Conservation (phyloP, 2,113 vertebrate species). For the Triplophysa rosa region DNA sequence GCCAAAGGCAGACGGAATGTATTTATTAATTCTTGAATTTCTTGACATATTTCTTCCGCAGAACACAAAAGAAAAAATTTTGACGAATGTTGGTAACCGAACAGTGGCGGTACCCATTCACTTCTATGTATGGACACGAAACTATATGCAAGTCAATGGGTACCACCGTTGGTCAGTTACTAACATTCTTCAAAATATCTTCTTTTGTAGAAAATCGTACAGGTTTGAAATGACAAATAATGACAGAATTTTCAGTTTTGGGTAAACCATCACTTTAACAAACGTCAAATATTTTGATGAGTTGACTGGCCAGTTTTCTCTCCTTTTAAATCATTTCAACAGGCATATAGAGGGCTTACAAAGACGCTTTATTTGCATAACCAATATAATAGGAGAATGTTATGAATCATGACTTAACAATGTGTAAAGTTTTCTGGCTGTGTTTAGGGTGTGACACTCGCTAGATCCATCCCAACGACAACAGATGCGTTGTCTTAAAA, state of each 20-base stretch:
- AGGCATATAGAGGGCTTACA: neutral
- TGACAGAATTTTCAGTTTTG: too few relatives aligned
- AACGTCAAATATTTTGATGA: neutral
- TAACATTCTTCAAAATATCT: neutral
- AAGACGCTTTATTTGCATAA: neutral
- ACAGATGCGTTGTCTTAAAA: constrained; percentile 1
- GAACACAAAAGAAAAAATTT: too few relatives aligned
- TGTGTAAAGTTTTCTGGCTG: constrained; percentile 6
- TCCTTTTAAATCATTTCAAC: constrained; percentile 11
- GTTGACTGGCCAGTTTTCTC: neutral
- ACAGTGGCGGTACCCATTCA: too few relatives aligned
- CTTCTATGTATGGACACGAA: too few relatives aligned
- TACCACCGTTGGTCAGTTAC: neutral
- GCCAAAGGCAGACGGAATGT: neutral
- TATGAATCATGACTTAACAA: constrained; percentile 20
- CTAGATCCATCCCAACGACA: constrained; percentile 34
- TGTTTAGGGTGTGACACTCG: neutral
- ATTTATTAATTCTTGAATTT: neutral
- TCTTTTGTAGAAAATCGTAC: too few relatives aligned
- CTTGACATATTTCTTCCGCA: too few relatives aligned
- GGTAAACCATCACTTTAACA: neutral
- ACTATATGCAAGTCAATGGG: too few relatives aligned
- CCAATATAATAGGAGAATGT: neutral
- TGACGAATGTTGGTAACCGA: too few relatives aligned
- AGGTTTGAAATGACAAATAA: neutral